Percentiles rank a stretch among this genome's conserved stretches.
phyloP scores from a whole-genome alignment of 2,113 vertebrate genomes.

The Poeciliopsis turrubarensis region DNA sequence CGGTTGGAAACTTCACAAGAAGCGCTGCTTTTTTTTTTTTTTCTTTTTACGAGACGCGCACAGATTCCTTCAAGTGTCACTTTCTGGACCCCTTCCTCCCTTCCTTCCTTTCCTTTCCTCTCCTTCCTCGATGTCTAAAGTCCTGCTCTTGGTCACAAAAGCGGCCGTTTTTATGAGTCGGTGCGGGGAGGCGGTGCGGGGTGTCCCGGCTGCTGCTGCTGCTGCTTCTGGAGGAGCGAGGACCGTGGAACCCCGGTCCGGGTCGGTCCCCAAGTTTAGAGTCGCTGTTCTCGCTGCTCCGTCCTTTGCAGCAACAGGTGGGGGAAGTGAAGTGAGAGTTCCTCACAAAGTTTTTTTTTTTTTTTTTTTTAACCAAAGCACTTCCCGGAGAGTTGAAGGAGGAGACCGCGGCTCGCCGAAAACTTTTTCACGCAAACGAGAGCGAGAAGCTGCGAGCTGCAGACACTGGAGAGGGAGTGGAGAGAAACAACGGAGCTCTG shows the following conservation, averaged over 20 bases:
- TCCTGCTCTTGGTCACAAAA: slow-evolving; percentile 9
- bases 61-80: slow-evolving; percentile 12
- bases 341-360: neutral
- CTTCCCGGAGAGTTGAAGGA: slow-evolving; percentile 32
- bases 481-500: slow-evolving; percentile 20
- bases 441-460: slow-evolving; percentile 31
- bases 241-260: slow-evolving; percentile 14
- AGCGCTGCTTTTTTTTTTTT: slow-evolving; percentile 8
- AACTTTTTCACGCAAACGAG: slow-evolving; percentile 1
- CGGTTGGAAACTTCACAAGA: slow-evolving; percentile 12
- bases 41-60: neutral
- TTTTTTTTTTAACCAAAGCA: slow-evolving; percentile 9
- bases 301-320: slow-evolving; percentile 66
- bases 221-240: neutral
- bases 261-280: neutral
- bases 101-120: neutral
- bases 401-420: slow-evolving; percentile 4
- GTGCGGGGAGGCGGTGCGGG: neutral
- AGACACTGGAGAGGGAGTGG: neutral
- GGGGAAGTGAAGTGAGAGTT: slow-evolving; percentile 46
- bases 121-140: slow-evolving; percentile 4
- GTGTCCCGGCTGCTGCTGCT: neutral
- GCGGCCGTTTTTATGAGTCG: slow-evolving; percentile 5
- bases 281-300: no score
- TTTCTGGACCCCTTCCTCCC: neutral